Evolutionary conservation across 92 coral and sea anemone genomes (phyloP).

Genomic region (Chrysogorgia sp.): DNA sequence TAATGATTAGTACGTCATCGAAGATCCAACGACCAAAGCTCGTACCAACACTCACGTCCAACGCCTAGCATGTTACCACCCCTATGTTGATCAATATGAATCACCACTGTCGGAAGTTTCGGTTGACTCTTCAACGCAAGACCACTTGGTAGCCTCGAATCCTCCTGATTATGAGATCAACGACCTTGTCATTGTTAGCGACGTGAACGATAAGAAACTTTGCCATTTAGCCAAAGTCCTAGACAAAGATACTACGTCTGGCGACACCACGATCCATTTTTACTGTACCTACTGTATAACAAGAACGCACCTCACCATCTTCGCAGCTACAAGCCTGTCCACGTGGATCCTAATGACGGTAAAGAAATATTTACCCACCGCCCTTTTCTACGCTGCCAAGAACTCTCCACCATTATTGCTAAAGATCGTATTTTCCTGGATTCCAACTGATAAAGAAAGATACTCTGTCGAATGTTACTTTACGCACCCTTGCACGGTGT

Average conservation of each 20-base stretch:
- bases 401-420: constrained; percentile 5
- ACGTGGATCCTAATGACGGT: constrained; percentile 25
- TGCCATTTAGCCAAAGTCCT: constrained; percentile 15
- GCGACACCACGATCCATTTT: not conserved
- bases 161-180: not conserved
- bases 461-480: not conserved
- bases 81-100: not conserved
- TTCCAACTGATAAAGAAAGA: constrained; percentile 4
- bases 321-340: constrained; percentile 13
- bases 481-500: not conserved
- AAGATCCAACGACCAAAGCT: not conserved
- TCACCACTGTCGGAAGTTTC: not conserved
- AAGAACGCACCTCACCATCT: constrained; percentile 7
- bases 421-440: not conserved
- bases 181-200: not conserved
- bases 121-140: not conserved
- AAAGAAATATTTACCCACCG: constrained; percentile 18
- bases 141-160: not conserved
- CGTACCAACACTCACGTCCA: not conserved
- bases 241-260: not conserved
- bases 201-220: not conserved
- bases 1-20: no score
- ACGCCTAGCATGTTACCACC: constrained; percentile 13
- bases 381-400: constrained; percentile 21
- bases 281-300: constrained; percentile 1